Conservation (phyloP, 2,888 invertebrate species). For the Blastobasis adustella region DNA sequence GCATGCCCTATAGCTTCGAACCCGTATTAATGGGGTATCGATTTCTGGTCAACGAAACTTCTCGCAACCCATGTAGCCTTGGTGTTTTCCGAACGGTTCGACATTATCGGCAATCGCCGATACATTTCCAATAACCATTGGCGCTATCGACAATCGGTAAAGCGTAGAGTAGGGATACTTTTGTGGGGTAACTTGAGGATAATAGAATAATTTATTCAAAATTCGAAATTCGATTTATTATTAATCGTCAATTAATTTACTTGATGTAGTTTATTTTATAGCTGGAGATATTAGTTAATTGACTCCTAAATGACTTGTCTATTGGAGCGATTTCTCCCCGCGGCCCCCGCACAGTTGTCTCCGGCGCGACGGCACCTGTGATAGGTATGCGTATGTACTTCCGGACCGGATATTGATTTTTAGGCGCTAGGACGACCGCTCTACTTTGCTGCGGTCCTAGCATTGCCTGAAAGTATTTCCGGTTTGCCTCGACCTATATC, state of each 20-base stretch:
- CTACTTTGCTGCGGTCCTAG: conserved; percentile 36
- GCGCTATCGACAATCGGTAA: conserved; percentile 29
- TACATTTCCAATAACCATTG: conserved; percentile 54
- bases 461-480: conserved; percentile 38
- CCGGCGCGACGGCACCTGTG: background rate
- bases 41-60: conserved; percentile 64
- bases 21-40: conserved; percentile 65
- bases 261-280: too few relatives aligned
- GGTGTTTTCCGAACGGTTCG: conserved; percentile 73
- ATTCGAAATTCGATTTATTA: too few relatives aligned
- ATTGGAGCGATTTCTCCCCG: background rate
- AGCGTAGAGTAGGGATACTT: background rate
- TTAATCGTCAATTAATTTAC: too few relatives aligned
- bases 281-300: background rate
- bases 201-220: background rate
- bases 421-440: conserved; percentile 14
- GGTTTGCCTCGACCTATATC: conserved; percentile 28
- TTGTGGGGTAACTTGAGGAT: background rate
- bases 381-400: conserved; percentile 7
- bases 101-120: conserved; percentile 74
- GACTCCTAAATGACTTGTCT: background rate
- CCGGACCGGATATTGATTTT: conserved; percentile 41
- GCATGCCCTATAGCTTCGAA: conserved; percentile 55
- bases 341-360: too few relatives aligned
- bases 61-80: conserved; percentile 56